phyloP scores from a whole-genome alignment of 2,797 vertebrate species.

The Craterocephalus amniculus region DNA sequence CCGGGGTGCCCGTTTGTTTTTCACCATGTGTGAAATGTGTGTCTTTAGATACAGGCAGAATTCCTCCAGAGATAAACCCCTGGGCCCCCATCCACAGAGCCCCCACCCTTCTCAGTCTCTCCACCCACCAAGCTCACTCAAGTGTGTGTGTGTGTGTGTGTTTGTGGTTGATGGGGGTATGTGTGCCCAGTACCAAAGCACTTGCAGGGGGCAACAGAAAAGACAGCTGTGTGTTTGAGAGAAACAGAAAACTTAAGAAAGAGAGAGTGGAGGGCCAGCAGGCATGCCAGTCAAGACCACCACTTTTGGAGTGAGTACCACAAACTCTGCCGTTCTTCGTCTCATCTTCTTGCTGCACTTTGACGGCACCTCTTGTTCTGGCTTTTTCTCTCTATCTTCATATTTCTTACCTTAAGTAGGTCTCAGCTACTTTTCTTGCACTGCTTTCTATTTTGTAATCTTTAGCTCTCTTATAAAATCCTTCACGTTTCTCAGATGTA shows the following conservation, averaged over 20 bases:
- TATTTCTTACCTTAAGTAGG: constrained; percentile 17
- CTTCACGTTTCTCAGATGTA: constrained; percentile 26
- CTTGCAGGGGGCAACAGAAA: constrained; percentile 75
- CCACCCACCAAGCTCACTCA: constrained; percentile 78
- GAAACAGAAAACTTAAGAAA: constrained; percentile 69
- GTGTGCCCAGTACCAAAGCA: constrained; percentile 63
- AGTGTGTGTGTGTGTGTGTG: constrained; percentile 66
- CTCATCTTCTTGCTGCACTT: constrained; percentile 28
- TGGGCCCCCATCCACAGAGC: constrained; percentile 66
- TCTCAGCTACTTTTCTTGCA: constrained; percentile 13
- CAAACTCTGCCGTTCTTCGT: constrained; percentile 51
- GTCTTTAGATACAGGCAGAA: constrained; percentile 83
- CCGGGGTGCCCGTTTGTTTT: constrained; percentile 60
- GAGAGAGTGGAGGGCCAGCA: constrained; percentile 71
- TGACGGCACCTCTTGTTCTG: constrained; percentile 27
- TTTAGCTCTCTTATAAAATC: constrained; percentile 25
- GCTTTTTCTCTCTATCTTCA: constrained; percentile 41
- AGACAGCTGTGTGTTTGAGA: constrained; percentile 77
- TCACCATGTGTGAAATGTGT: constrained; percentile 75
- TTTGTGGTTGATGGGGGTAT: constrained; percentile 71
- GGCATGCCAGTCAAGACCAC: constrained; percentile 82
- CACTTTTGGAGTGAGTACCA: constrained; percentile 83
- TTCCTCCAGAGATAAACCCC: constrained; percentile 85
- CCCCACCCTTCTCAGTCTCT: constrained; percentile 68
- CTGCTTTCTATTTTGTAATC: constrained; percentile 6